Evolutionary conservation across 1,140 invertebrate genomes (phyloP), one percentile per base, ranked within the genome.

Genomic region (Drosophila azteca): DNA sequence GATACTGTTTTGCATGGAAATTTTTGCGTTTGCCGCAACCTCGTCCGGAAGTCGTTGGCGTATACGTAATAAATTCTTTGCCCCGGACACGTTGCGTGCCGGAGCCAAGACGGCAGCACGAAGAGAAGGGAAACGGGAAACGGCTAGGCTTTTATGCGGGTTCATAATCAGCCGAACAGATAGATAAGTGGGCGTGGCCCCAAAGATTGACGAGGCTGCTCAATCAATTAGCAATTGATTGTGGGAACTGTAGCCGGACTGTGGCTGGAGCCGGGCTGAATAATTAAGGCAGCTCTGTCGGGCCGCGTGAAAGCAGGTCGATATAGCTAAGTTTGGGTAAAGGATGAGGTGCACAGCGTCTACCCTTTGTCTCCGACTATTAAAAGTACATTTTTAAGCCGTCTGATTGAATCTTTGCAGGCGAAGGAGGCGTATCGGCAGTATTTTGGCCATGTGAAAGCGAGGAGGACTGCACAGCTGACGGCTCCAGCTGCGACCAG

Each of bases 391-490:
- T 55, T 55, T 15, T 44, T 20, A 4, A 55, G n/a, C 6, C 11
- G 3, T 29, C 6, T 31, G 35, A 24, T 7, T 29, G 5, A 3
- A 24, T 45, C 15, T 15, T 41, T 74, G 22, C 48, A 85, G 82
- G 82, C 54, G 69, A 57, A 52, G 74, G 78, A 53, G 82, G 78
- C 71, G 82, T 54, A 46, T 62, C 61, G 63, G 89, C 85, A 52
- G 70, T 87, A 39, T 62, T 79, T 68, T 91, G 90, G 90, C 81
- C 90, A 90, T 91, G 90, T 90, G 77, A 85, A 65, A 73, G 53
- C 53, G 54, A 78, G 50, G 59, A 17, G 41, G 90, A 91, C 54
- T 91, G 90, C 77, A 89, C 83, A 70, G 84, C 90, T 65, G 68
- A 73, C 50, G 73, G 78, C 55, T 74, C 90, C 62, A 77, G 66